Evolutionary conservation across 2,888 invertebrate species (phyloP), one percentile per base, ranked within the genome.

Genomic region (Pachymerium ferrugineum): DNA sequence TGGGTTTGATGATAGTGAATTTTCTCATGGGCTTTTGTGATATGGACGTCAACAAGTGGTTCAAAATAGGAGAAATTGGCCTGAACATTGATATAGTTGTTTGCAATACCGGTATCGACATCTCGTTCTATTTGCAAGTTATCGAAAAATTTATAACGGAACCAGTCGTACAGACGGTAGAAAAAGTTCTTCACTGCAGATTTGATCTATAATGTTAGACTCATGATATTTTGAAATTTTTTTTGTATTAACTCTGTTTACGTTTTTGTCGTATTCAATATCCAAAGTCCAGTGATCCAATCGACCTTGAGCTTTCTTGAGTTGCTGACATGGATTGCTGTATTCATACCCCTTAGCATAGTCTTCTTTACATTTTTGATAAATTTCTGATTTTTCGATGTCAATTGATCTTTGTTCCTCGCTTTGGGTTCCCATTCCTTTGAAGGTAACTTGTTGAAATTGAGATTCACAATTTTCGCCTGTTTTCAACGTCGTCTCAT

Each of bases 271-370:
- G 38, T 73, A 75, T 14, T 74, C 62, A 19, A 75, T 62, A 62
- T 75, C 75, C 5, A 69, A 28, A 14, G 47, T 74, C 74, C 47
- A 74, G 30, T 75, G 47, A 30, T 70, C 75, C 54, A 75, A 12
- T 19, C 67, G 73, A 28, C 74, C 73, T 29, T 47, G 54, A n/a
- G 74, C 62, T 14, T 33, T 33, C 31, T 35, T 72, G 14, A 71
- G 31, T 25, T 74, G 29, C 67, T 68, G 70, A 70, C 75, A 75
- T n/a, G 54, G 28, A 14, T 67, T 8, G 16, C 54, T 74, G 33
- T 30, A 30, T 22, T 69, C 33, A 31, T 69, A 73, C n/a, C 75
- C 74, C 30, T 72, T 16, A 31, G 74, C 69, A 33, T 25, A 62
- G 19, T 74, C 70, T 54, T 74, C 69, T 47, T 74, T 12, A 54